phyloP scores from a whole-genome alignment of 92 coral and sea anemone species.

The Epizoanthus rinbou region DNA sequence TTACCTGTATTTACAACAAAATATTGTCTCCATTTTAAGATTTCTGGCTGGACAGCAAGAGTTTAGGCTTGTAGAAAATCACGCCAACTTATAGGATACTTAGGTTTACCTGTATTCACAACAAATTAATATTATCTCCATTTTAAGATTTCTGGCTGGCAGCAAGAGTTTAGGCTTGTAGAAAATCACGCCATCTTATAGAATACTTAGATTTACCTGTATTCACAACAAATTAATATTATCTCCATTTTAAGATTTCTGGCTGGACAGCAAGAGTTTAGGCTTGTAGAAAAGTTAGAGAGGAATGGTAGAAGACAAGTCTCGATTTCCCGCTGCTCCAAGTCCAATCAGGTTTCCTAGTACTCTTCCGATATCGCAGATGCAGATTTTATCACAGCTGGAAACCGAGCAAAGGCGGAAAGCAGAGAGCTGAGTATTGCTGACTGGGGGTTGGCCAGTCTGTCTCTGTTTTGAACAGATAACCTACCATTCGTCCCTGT shows the following conservation, averaged over 20 bases:
- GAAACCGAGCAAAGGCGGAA: slow-evolving; percentile 36
- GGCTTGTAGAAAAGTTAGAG: slow-evolving; percentile 19
- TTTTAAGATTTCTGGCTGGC: neutral
- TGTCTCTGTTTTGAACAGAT: slow-evolving; percentile 14
- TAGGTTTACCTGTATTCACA: neutral
- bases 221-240: neutral
- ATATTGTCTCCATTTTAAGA: neutral
- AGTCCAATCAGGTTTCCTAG: neutral
- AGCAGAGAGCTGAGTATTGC: slow-evolving; percentile 26
- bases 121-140: neutral
- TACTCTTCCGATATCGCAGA: neutral
- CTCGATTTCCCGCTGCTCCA: slow-evolving; percentile 19
- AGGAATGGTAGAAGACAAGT: slow-evolving; percentile 4
- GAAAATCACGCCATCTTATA: too few relatives aligned
- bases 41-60: neutral
- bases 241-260: neutral
- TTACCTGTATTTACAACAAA: neutral
- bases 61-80: slow-evolving; percentile 18
- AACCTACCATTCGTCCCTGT: slow-evolving; percentile 47
- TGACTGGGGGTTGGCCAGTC: slow-evolving; percentile 21
- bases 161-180: slow-evolving; percentile 9
- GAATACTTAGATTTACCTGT: neutral
- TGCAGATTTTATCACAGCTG: slow-evolving; percentile 9
- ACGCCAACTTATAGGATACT: too few relatives aligned
- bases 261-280: neutral